These are phyloP conservation scores for Cottoperca gobio DNA, from an alignment of 2,797 vertebrate species.

Conservation along the genomic window DNA sequence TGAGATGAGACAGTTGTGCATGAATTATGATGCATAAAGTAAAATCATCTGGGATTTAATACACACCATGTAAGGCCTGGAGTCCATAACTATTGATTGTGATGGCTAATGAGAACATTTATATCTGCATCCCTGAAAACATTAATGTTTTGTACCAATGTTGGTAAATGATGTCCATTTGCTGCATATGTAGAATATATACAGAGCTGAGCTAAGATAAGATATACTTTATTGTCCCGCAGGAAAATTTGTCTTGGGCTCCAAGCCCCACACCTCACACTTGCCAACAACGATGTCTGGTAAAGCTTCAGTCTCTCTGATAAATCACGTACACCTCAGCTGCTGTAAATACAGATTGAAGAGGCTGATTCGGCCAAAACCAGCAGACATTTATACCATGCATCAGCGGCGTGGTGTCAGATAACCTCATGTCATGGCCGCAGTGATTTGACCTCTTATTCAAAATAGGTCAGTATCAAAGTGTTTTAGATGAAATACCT, in stretches of 20 bases:
- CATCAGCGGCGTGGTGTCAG: not conserved
- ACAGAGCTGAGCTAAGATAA: too few relatives aligned
- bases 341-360: not conserved
- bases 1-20: slow-evolving; percentile 35
- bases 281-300: too few relatives aligned
- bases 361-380: not conserved
- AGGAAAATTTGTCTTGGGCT: too few relatives aligned
- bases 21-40: slow-evolving; percentile 19
- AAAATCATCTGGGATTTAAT: slow-evolving; percentile 19
- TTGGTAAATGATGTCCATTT: too few relatives aligned
- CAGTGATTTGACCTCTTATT: slow-evolving; percentile 2
- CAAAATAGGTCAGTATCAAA: not conserved
- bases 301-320: not conserved
- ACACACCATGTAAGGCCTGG: not conserved
- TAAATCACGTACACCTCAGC: not conserved
- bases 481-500: not conserved
- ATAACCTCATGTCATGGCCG: slow-evolving; percentile 6
- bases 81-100: slow-evolving; percentile 6
- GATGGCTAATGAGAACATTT: not conserved
- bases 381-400: not conserved
- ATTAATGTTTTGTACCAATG: not conserved
- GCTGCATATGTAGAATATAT: too few relatives aligned
- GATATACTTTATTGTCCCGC: too few relatives aligned
- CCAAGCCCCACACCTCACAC: too few relatives aligned
- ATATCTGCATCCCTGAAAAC: not conserved